Base-by-base conservation (phyloP, 2,797 vertebrate genomes). In the Fistularia commersonii region DNA sequence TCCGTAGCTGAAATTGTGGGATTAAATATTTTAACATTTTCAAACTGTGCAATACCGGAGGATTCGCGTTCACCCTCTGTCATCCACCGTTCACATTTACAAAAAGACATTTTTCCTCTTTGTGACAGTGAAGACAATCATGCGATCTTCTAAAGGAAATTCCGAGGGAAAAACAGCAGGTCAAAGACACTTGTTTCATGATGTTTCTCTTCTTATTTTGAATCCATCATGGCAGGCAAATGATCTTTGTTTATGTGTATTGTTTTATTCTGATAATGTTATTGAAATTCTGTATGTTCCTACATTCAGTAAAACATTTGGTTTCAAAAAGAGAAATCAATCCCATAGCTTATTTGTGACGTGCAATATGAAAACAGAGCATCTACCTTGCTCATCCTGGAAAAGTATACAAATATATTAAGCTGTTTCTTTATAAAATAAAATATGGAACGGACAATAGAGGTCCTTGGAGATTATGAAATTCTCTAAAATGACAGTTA, bases 11-110 rank as follows among this genome's bases (percentile, higher is more conserved):
- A 57, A 72, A 61, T 64, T 37, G 74, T 85, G 69, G 60, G 67
- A 76, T 76, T 79, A 45, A 64, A 74, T 78, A 80, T 78, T 83
- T 84, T 76, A 55, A 72, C 79, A 79, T 79, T 77, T 74, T 83
- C 54, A 52, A 64, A 68, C 15, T 66, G 84, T 86, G 82, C 85
- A 87, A 83, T 86, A 87, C 44, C 54, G 54, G 61, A 74, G 58
- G 66, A 72, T 75, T 79, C 41, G 66, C 41, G 15, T 59, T 44
- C 51, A 52, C 47, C 41, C 41, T 52, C 50, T 60, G 54, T 59
- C 50, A 57, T 34, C 37, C 41, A 41, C 38, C 50, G 32, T 45
- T 68, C 34, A 66, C 41, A 55, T 74, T 66, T 57, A 56, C 61
- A 57, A 47, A 12, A 32, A 0, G 0, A 32, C 11, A 8, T 1